Base-by-base conservation (phyloP, 1,140 invertebrate species). In the Neuroterus valhalla region DNA sequence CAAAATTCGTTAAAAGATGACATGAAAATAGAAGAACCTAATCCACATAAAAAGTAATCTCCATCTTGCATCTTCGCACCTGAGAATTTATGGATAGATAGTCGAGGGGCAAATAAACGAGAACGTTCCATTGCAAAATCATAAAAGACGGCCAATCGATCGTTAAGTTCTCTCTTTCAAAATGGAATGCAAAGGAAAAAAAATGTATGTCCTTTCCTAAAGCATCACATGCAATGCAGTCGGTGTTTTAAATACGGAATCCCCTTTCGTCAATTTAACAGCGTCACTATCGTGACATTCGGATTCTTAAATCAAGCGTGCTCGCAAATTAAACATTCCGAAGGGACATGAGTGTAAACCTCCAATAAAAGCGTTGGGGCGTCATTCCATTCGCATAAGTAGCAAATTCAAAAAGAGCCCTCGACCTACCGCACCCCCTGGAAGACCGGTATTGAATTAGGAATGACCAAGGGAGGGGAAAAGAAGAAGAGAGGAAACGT, bases 321-420 rank as follows among this genome's bases (percentile, higher is more conserved):
- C 26, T 26, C 23, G n/a, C 26, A 62, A 62, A 62, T 62, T 62
- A 62, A 62, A 62, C 55, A 62, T 62, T 62, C 55, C 55, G 2
- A 62, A 26, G 55, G 23, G 55, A 26, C 55, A 62, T 23, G 55
- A 62, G 55, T 62, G 66, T 72, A 69, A 55, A 76, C 55, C 68
- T 72, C 68, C 45, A 76, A 72, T 74, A 69, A 76, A 73, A 69
- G 48, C 19, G n/a, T 46, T 66, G 46, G 19, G 43, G 66, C 68
- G 73, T 45, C 72, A 74, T 74, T 69, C 43, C 66, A 48, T 17
- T 50, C 26, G 75, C 55, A 74, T 62, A 66, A 67, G 38, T 17
- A 43, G 46, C 48, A 12, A 75, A 42, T 43, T 23, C 69, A 74
- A 43, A 17, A 48, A 48, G 46, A 48, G 31, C 55, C 55, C 55